Conservation (phyloP, 2,888 invertebrate species). For the Chloroclystis v-ata region DNA sequence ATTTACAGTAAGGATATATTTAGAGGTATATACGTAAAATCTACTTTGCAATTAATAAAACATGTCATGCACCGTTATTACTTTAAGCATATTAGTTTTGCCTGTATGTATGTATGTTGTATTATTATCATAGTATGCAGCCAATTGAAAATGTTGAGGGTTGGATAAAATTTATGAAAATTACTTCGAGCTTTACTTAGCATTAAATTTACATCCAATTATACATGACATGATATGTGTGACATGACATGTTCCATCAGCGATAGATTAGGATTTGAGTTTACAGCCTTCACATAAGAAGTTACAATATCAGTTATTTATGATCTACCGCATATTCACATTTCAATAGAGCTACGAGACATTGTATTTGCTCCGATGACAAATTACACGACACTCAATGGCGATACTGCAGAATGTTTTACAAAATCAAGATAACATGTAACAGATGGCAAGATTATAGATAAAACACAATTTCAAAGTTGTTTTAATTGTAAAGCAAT, state of each 20-base stretch:
- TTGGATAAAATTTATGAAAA: conserved; percentile 9
- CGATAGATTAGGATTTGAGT: conserved; percentile 19
- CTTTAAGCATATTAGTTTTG: conserved; percentile 6
- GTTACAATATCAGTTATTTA: conserved; percentile 33
- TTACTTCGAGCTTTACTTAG: conserved; percentile 1
- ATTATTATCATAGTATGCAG: no score
- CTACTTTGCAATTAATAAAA: conserved; percentile 1
- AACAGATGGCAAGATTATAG: not conserved
- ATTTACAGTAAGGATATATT: no score
- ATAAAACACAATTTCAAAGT: not conserved
- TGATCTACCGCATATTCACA: conserved; percentile 48
- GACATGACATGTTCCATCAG: conserved; percentile 8
- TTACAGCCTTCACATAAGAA: conserved; percentile 19
- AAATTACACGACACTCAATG: conserved; percentile 37
- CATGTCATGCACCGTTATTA: not conserved
- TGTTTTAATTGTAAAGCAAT: not conserved
- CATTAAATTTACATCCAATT: conserved; percentile 14
- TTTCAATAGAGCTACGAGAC: conserved; percentile 51
- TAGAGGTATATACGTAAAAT: not conserved
- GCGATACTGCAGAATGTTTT: conserved; percentile 34
- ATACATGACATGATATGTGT: not conserved
- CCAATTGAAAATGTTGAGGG: conserved; percentile 1
- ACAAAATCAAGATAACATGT: conserved; percentile 32
- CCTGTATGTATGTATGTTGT: no score
- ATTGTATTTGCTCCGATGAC: conserved; percentile 57